phyloP scores from a whole-genome alignment of 2,113 vertebrate species.

The Microcebus griseorufus region DNA sequence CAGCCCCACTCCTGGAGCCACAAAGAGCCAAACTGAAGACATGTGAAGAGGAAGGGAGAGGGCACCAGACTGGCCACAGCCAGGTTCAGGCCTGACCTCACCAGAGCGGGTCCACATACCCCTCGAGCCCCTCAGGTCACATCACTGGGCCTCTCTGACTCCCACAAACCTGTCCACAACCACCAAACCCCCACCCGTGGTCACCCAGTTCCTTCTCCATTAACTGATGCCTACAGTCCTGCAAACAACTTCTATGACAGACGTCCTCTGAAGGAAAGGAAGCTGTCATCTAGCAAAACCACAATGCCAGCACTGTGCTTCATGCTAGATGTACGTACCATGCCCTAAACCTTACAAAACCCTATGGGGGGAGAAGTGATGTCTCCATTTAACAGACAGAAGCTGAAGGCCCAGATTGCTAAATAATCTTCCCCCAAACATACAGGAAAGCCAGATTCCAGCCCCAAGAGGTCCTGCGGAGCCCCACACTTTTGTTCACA shows the following conservation, averaged over 20 bases:
- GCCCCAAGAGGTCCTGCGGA: not conserved
- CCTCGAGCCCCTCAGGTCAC: rapidly evolving
- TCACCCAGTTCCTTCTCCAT: not conserved
- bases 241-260: not conserved
- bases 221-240: not conserved
- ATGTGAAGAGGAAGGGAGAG: rapidly evolving
- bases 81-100: not conserved
- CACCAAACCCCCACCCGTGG: not conserved
- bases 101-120: not conserved
- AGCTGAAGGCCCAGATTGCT: not conserved
- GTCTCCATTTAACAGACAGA: not conserved
- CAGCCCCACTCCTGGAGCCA: not conserved
- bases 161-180: not conserved
- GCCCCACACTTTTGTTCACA: rapidly evolving
- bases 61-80: not conserved
- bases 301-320: not conserved
- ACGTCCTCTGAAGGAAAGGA: not conserved
- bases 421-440: not conserved
- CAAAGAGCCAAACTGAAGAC: not conserved
- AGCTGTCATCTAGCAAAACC: not conserved
- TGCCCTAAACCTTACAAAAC: not conserved
- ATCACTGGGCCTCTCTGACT: not conserved
- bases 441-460: not conserved
- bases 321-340: not conserved
- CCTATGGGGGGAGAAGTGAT: too few relatives aligned